Percentiles rank a stretch among this genome's conserved stretches.
Evolutionary conservation across 1,140 invertebrate genomes (phyloP).

Genomic region (Drosophila tani): DNA sequence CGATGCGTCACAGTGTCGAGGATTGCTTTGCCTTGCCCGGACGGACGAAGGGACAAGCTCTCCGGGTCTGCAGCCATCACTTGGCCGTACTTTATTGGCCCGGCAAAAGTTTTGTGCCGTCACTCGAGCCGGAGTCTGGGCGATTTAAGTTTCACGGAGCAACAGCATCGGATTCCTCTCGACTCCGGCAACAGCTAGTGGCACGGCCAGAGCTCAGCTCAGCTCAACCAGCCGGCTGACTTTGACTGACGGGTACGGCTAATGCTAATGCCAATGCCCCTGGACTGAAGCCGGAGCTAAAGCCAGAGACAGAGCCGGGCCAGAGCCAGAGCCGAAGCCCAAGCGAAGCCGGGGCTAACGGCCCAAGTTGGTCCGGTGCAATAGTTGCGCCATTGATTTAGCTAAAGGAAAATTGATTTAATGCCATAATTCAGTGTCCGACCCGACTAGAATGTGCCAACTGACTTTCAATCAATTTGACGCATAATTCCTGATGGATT

Average conservation of each 20-base stretch:
- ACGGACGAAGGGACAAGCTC: constrained; percentile 5
- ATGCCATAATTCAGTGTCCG: constrained; percentile 70
- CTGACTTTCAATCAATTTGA: constrained; percentile 85
- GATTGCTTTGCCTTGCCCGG: constrained; percentile 7
- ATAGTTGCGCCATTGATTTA: constrained; percentile 75
- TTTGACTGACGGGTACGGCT: constrained; percentile 62
- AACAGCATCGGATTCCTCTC: constrained; percentile 6
- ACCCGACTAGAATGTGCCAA: constrained; percentile 64
- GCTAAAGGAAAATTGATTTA: constrained; percentile 69
- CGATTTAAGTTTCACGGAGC: constrained; percentile 59
- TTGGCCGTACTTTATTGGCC: constrained; percentile 54
- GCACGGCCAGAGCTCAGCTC: constrained; percentile 13
- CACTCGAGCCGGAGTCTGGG: constrained; percentile 49
- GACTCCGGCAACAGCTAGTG: constrained; percentile 4
- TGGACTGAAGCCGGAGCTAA: constrained; percentile 2
- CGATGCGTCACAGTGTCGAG: constrained; percentile 29
- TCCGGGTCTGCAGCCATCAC: constrained; percentile 18
- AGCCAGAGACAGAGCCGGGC: not conserved
- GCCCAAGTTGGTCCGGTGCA: constrained; percentile 33
- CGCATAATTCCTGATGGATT: constrained; percentile 85
- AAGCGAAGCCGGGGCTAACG: constrained; percentile 7
- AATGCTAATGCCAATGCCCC: constrained; percentile 41
- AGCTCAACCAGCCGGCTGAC: constrained; percentile 42
- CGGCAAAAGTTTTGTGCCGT: constrained; percentile 59
- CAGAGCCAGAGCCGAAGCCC: constrained; percentile 2